These are phyloP conservation scores for Pachyseris speciosa DNA, from an alignment of 64 coral and sea anemone species.

Conservation along the genomic window DNA sequence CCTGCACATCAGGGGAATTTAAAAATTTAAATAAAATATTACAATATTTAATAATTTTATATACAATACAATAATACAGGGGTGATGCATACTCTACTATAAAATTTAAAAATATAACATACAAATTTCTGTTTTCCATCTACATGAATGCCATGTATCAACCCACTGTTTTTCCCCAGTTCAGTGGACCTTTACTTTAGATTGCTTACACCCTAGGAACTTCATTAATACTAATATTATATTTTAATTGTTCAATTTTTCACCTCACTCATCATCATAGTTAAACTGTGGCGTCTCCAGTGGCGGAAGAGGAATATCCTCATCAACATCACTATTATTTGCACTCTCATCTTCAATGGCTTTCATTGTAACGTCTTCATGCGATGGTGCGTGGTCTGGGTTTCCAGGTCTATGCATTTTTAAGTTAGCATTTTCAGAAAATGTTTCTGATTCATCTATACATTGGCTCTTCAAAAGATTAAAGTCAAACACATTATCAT, in stretches of 20 bases:
- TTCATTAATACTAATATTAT: no score
- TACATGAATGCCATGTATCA: no score
- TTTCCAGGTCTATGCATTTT: not conserved
- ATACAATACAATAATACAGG: no score
- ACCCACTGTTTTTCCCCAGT: no score
- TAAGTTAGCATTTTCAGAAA: not conserved
- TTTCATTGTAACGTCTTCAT: not conserved
- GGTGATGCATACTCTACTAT: no score
- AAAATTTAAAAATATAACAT: no score
- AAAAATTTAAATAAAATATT: no score
- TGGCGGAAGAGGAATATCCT: conserved; percentile 42
- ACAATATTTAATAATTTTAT: no score
- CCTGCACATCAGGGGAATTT: no score
- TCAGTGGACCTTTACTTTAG: no score
- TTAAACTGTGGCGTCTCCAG: conserved; percentile 61
- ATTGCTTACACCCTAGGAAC: no score
- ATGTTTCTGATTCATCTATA: not conserved
- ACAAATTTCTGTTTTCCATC: no score
- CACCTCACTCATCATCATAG: conserved; percentile 5
- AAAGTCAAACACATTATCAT: not conserved
- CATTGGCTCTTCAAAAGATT: not conserved
- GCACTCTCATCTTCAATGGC: not conserved
- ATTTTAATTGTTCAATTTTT: not conserved
- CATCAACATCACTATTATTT: not conserved
- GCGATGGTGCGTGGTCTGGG: not conserved